Conservation (phyloP, 1,140 invertebrate genomes). For the Formica exsecta region DNA sequence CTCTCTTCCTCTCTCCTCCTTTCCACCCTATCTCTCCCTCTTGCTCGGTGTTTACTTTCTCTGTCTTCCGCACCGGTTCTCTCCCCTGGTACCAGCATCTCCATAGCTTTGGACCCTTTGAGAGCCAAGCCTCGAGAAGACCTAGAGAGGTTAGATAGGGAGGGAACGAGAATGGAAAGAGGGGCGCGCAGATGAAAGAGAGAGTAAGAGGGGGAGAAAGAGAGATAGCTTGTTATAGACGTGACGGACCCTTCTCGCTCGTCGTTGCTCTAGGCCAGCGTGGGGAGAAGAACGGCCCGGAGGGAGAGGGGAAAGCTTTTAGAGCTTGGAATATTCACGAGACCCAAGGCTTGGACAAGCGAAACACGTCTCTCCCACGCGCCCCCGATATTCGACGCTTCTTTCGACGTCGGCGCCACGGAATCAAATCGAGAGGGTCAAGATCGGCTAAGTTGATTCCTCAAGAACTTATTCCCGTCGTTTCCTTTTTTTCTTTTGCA, state of each 20-base stretch:
- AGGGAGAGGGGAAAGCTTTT: slow-evolving; percentile 82
- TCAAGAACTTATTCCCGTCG: not conserved
- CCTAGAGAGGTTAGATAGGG: slow-evolving; percentile 67
- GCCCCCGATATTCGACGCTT: slow-evolving; percentile 61
- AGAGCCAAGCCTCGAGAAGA: slow-evolving; percentile 69
- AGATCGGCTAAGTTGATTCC: slow-evolving; percentile 60
- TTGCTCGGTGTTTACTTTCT: slow-evolving; percentile 57
- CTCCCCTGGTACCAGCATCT: slow-evolving; percentile 74
- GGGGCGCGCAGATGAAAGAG: not conserved
- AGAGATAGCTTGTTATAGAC: slow-evolving; percentile 81
- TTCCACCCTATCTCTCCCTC: slow-evolving; percentile 36
- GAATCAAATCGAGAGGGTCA: slow-evolving; percentile 71
- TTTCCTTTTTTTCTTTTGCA: not conserved
- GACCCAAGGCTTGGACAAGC: slow-evolving; percentile 83
- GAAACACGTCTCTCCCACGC: slow-evolving; percentile 80
- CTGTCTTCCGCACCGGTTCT: slow-evolving; percentile 63
- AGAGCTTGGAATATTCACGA: slow-evolving; percentile 85
- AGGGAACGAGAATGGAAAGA: slow-evolving; percentile 19
- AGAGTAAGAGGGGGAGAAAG: slow-evolving; percentile 29
- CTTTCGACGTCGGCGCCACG: slow-evolving; percentile 70
- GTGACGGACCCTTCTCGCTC: slow-evolving; percentile 82
- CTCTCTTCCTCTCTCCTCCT: slow-evolving; percentile 66
- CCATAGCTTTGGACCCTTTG: slow-evolving; percentile 76
- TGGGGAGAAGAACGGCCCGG: slow-evolving; percentile 67
- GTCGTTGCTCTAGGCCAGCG: slow-evolving; percentile 75